Base-by-base conservation (phyloP, 1,140 invertebrate species). In the Oryzaephilus surinamensis region DNA sequence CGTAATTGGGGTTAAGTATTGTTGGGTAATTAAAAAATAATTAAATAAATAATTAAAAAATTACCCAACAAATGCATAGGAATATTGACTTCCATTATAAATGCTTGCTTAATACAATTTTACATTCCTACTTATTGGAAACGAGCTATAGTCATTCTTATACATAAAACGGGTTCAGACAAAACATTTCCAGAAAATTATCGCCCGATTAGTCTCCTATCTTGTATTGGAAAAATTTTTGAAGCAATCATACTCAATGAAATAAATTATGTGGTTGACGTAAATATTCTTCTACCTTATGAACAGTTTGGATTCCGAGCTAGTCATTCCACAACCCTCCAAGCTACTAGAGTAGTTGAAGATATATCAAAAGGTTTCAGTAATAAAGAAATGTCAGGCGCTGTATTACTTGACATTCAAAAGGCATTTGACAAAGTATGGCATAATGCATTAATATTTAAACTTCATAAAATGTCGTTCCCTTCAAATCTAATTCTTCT, bases 371-470 rank as follows among this genome's bases (percentile, higher is more conserved):
- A 21, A 16, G n/a, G 20, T 39, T 11, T 31, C 29, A 20, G 29
- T 14, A 20, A 26, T 16, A 6, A 15, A 11, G 24, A 32, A 32
- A 32, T 3, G 15, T 6, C 11, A 20, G 32, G 7, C 15, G 26
- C 17, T 14, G n/a, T n/a, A 18, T 12, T 5, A 18, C 16, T 19
- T 5, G 11, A 19, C 13, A 11, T 47, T 11, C 4, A 6, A 2
- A 43, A 40, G 31, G 36, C 60, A 4, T 62, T 61, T 34, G 57
- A 62, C 36, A 45, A 29, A 36, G 53, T 58, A 5, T 60, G 56
- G 55, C 48, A 50, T 13, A 26, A 48, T 4, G 58, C 49, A n/a
- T 31, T 62, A 5, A 23, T 59, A 3, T 46, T 50, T 30, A 61
- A 60, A 48, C 29, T 59, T 2, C 28, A 42, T 14, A 16, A 24